These are phyloP conservation scores for Drosophila quinaria DNA, from an alignment of 2,888 invertebrate genomes.

Conservation along the genomic window DNA sequence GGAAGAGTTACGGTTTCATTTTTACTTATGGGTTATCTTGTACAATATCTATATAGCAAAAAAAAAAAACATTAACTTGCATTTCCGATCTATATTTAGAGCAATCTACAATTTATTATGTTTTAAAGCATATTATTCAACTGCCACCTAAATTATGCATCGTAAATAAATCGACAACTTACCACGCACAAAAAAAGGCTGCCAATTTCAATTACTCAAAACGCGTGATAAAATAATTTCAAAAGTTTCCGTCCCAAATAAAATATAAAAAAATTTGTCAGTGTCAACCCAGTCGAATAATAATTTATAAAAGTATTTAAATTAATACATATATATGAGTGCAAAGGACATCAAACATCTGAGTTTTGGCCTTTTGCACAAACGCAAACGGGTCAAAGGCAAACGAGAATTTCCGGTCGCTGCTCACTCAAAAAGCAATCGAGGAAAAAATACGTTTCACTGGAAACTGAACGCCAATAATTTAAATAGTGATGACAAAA, in stretches of 20 bases:
- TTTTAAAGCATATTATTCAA: constrained; percentile 48
- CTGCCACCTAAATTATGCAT: constrained; percentile 42
- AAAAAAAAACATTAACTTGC: not conserved
- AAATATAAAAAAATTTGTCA: constrained; percentile 20
- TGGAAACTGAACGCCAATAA: constrained; percentile 53
- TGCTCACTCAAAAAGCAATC: constrained; percentile 39
- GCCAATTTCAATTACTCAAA: constrained; percentile 47
- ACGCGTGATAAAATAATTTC: too few species aligned
- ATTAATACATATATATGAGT: constrained; percentile 38
- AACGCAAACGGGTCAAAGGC: constrained; percentile 44
- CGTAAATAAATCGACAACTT: constrained; percentile 18
- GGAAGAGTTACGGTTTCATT: too few species aligned
- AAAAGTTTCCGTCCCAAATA: constrained; percentile 1
- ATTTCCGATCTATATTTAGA: constrained; percentile 22
- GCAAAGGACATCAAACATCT: constrained; percentile 41
- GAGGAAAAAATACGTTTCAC: constrained; percentile 19
- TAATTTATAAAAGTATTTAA: constrained; percentile 38
- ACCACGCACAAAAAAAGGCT: too few species aligned
- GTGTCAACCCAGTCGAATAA: constrained; percentile 11
- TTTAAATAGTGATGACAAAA: constrained; percentile 48
- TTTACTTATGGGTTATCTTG: constrained; percentile 26
- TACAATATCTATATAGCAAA: too few species aligned
- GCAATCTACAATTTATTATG: constrained; percentile 45
- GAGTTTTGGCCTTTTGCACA: constrained; percentile 29
- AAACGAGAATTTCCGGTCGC: constrained; percentile 58